Base-by-base conservation (phyloP, 2,113 vertebrate species). In the Microcebus ravelobensis region DNA sequence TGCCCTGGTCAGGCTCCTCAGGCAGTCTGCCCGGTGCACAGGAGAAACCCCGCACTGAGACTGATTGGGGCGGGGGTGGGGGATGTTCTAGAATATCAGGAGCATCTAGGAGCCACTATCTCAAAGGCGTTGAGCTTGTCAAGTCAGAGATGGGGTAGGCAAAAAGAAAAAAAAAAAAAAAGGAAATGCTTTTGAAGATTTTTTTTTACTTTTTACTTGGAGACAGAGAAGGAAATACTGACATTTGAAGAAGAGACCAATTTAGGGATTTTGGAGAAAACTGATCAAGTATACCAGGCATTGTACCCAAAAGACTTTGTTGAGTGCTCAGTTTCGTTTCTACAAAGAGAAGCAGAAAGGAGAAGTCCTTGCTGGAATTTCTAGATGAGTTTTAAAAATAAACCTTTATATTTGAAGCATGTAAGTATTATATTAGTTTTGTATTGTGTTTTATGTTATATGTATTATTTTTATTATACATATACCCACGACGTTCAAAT, bases 51-150 rank as follows among this genome's bases (percentile, higher is more conserved):
- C 23, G n/a, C 36, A 5, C 25, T 1, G 12, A 65, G 13, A 45
- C 2, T 4, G 6, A 10, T 5, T 63, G 50, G 13, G 31, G 65
- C 0, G 18, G 17, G 52, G 2, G 34, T 0, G 23, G 17, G 17
- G 5, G 13, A 9, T 8, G 48, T 42, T 39, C 65, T 27, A 7
- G 3, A 34, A 34, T 14, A 7, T 21, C 8, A 45, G 25, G 23
- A 57, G 27, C 65, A 25, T 5, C 42, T 8, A 63, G 27, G 31
- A 74, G 45, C 6, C 73, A 59, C n/a, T 21, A 57, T 67, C n/a
- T 48, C 25, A 34, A 34, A 83, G 4, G 76, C 89, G 9, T 13
- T 68, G 45, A 74, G 8, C 23, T 68, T 48, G 42, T 71, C 67
- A 14, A 76, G 20, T 89, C 79, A 90, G 55, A 92, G 36, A 45